Evolutionary conservation across 2,113 vertebrate species (phyloP).

Genomic region (Thymallus thymallus): DNA sequence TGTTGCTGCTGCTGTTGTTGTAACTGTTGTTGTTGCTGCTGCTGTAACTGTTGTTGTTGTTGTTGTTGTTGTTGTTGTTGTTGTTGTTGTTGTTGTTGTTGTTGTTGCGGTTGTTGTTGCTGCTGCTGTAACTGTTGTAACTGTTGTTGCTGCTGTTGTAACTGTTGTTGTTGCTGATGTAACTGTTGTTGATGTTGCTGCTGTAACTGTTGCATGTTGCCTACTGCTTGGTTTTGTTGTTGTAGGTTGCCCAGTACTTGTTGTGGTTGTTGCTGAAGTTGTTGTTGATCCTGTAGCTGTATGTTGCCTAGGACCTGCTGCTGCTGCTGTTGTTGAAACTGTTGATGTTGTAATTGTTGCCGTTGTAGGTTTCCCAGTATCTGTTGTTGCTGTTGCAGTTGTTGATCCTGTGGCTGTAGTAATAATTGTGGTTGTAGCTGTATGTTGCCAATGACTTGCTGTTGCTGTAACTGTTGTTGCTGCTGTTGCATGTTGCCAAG

Average conservation of each 20-base stretch:
- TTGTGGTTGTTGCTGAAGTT: conserved; percentile 65
- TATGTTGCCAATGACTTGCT: conserved; percentile 66
- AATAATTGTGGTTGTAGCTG: conserved; percentile 56
- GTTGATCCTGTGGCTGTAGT: conserved; percentile 66
- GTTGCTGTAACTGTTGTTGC: conserved; percentile 35
- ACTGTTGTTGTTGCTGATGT: conserved; percentile 63
- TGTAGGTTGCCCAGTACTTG: conserved; percentile 70
- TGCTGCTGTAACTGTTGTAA: conserved; percentile 7
- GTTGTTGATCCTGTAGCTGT: conserved; percentile 65
- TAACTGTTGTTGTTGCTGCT: no score
- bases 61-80: conserved; percentile 66
- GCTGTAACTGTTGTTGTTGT: no score
- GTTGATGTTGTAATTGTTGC: conserved; percentile 52
- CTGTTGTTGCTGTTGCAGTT: conserved; percentile 65
- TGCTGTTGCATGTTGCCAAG: conserved; percentile 9
- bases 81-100: conserved; percentile 69
- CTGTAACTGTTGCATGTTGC: conserved; percentile 64
- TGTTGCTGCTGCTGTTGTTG: conserved; percentile 61
- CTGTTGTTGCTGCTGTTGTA: conserved; percentile 63
- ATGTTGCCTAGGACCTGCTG: conserved; percentile 46
- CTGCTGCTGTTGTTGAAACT: conserved; percentile 60
- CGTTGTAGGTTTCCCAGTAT: conserved; percentile 59
- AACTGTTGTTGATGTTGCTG: conserved; percentile 58
- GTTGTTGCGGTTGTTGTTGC: conserved; percentile 62
- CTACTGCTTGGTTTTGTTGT: conserved; percentile 57